phyloP scores from a whole-genome alignment of 64 coral and sea anemone genomes.

The Montipora efflorescens region DNA sequence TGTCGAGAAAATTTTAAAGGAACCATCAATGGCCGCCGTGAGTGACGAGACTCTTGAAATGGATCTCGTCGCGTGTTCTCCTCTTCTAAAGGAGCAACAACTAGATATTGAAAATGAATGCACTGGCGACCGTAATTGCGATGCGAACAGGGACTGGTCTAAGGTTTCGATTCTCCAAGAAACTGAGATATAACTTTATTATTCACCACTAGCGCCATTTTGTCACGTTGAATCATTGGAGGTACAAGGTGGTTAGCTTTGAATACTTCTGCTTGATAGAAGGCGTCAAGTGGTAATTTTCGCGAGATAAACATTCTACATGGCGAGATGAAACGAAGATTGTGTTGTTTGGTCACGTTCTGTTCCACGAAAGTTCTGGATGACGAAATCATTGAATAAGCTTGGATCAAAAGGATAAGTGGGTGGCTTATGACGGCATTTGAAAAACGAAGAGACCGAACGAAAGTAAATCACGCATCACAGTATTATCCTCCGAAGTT shows the following conservation, averaged over 20 bases:
- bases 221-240: background rate
- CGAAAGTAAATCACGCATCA: slow-evolving; percentile 14
- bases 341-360: slow-evolving; percentile 30
- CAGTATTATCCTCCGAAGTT: slow-evolving; percentile 36
- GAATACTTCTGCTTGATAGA: slow-evolving; percentile 31
- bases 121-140: background rate
- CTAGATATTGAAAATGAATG: background rate
- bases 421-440: background rate
- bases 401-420: background rate
- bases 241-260: slow-evolving; percentile 40
- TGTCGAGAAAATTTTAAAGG: background rate
- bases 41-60: background rate
- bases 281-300: slow-evolving; percentile 58
- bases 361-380: background rate
- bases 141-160: slow-evolving; percentile 15
- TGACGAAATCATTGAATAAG: background rate
- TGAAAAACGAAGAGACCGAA: background rate
- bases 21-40: background rate
- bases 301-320: slow-evolving; percentile 29
- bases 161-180: slow-evolving; percentile 14
- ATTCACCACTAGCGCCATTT: too few relatives aligned
- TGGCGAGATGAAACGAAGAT: background rate
- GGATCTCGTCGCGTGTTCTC: background rate
- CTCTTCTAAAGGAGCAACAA: background rate
- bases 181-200: slow-evolving; percentile 38